Conservation (phyloP, 2,797 vertebrate genomes). For the Tamandua tetradactyla region DNA sequence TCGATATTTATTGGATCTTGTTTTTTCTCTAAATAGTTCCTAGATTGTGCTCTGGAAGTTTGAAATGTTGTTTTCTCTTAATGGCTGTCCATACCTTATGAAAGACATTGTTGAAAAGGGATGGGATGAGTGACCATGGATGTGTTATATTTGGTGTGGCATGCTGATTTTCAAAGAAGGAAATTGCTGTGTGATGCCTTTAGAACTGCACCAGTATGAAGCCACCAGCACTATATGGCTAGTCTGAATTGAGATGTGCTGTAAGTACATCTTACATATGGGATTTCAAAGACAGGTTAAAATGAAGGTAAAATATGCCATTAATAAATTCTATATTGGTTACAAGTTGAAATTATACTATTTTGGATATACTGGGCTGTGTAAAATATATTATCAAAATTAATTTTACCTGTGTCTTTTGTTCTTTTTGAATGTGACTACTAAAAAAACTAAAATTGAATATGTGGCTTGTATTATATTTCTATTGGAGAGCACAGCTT, state of each 20-base stretch:
- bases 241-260: background rate
- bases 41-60: slow-evolving; percentile 22
- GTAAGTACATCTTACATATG: background rate
- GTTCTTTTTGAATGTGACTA: background rate
- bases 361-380: background rate
- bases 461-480: background rate
- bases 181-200: background rate
- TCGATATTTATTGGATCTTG: slow-evolving; percentile 60
- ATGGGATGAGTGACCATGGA: no score
- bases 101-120: slow-evolving; percentile 49
- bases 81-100: background rate
- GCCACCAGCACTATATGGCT: background rate
- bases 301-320: background rate
- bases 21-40: background rate
- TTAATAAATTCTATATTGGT: background rate
- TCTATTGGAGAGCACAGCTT: background rate
- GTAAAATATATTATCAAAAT: background rate
- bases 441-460: background rate
- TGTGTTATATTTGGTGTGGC: background rate
- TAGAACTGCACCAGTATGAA: background rate
- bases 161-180: background rate
- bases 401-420: slow-evolving; percentile 1
- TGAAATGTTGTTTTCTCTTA: background rate
- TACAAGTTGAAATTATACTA: background rate
- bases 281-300: background rate